Percentiles rank a stretch among this genome's conserved stretches.
These are phyloP conservation scores for Etia nguti DNA, from an alignment of 2,113 vertebrate genomes.

Conservation along the genomic window DNA sequence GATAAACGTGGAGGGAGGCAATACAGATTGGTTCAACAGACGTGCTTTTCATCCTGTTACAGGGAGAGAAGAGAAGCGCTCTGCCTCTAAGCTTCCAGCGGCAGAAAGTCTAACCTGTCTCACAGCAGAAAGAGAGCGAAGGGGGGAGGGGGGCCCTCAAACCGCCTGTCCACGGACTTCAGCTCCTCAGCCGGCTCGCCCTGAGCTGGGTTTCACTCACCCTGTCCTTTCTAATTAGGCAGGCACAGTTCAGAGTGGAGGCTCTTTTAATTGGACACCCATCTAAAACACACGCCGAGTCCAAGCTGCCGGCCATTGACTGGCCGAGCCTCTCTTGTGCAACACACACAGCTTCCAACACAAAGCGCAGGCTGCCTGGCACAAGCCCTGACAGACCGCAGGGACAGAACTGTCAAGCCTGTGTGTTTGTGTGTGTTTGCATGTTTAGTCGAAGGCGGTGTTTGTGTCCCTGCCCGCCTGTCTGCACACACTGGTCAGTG, in stretches of 20 bases:
- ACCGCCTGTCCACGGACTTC: constrained; percentile 8
- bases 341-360: constrained; percentile 27
- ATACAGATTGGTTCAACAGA: constrained; percentile 11
- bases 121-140: background rate
- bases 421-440: constrained; percentile 38
- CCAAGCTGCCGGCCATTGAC: constrained; percentile 56
- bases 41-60: constrained; percentile 30
- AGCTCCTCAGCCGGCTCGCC: constrained; percentile 5
- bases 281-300: constrained; percentile 53
- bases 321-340: constrained; percentile 35
- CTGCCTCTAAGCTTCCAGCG: constrained; percentile 1
- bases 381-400: constrained; percentile 43
- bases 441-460: constrained; percentile 34
- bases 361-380: constrained; percentile 50
- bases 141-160: background rate
- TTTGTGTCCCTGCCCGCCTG: constrained; percentile 42
- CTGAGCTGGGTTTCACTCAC: constrained; percentile 19
- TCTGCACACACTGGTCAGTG: constrained; percentile 41
- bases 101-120: constrained; percentile 16
- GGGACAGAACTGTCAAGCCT: constrained; percentile 47
- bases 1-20: constrained; percentile 30
- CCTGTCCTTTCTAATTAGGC: constrained; percentile 60
- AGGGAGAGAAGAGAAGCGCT: background rate
- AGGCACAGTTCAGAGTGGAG: constrained; percentile 51
- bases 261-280: constrained; percentile 64